Conservation (phyloP, 2,797 vertebrate species). For the Margarornis squamiger region DNA sequence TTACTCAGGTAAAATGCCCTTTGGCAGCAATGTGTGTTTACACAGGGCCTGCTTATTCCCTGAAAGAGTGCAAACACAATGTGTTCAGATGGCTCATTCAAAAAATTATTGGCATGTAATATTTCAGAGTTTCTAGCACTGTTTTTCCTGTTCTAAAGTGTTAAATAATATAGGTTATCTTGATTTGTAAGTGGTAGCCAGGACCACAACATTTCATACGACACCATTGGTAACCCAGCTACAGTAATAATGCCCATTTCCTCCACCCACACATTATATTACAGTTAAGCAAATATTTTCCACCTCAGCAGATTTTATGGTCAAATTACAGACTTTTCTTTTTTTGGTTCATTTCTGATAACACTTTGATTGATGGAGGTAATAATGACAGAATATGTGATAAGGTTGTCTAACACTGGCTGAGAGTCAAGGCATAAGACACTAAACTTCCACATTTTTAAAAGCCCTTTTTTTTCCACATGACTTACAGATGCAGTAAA, state of each 20-base stretch:
- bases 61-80: neutral
- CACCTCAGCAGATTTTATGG: neutral
- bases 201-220: neutral
- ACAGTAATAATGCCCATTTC: neutral
- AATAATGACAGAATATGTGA: neutral
- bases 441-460: neutral
- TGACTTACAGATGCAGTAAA: neutral
- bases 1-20: neutral
- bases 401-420: neutral
- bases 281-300: neutral
- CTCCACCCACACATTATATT: neutral
- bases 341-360: neutral
- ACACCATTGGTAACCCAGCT: neutral
- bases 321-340: neutral
- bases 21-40: neutral
- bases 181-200: neutral
- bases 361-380: neutral
- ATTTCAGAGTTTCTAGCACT: neutral
- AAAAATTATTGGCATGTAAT: neutral
- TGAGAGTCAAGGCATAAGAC: accelerated
- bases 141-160: neutral
- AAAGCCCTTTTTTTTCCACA: neutral
- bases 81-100: neutral
- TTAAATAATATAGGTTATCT: neutral
- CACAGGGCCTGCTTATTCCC: neutral